A percentile compares a stretch with the other conserved stretches of the same genome.
These are phyloP conservation scores for Crematogaster levior DNA, from an alignment of 2,888 invertebrate genomes.

Conservation along the genomic window DNA sequence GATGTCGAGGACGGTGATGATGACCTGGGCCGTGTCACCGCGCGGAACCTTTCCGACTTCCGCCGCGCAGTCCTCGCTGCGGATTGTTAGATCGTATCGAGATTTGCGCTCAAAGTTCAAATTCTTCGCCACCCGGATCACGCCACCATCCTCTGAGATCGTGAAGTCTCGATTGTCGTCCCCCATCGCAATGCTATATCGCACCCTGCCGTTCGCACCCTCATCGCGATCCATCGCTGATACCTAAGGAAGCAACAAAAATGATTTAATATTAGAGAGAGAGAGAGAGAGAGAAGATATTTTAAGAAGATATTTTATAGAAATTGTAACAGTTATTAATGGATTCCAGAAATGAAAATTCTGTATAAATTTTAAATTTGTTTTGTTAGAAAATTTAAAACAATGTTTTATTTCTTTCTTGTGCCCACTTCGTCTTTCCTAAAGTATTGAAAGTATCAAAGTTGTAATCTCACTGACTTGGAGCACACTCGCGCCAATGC, in stretches of 20 bases:
- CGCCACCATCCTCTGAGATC: conserved; percentile 96
- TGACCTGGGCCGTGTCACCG: conserved; percentile 93
- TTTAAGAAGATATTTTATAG: background rate
- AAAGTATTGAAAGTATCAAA: background rate
- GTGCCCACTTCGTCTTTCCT: background rate
- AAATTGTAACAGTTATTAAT: conserved; percentile 9
- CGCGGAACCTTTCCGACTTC: conserved; percentile 87
- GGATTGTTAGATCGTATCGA: conserved; percentile 93
- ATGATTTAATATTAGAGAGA: background rate
- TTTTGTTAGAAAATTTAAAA: background rate
- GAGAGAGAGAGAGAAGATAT: too few relatives aligned
- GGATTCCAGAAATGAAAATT: background rate
- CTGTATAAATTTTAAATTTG: background rate
- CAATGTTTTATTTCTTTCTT: background rate
- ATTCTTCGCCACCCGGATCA: conserved; percentile 96
- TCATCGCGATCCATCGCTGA: conserved; percentile 96
- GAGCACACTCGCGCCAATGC: conserved; percentile 95
- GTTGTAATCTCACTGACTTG: conserved; percentile 87
- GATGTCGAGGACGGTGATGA: conserved; percentile 95
- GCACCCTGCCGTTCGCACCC: conserved; percentile 95
- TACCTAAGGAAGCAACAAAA: conserved; percentile 87
- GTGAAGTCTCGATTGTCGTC: conserved; percentile 96
- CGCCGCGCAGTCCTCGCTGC: conserved; percentile 95
- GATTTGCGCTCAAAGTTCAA: conserved; percentile 96
- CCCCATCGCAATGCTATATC: conserved; percentile 95